Percentiles rank a stretch among this genome's conserved stretches.
These are phyloP conservation scores for Cantharis rufa DNA, from an alignment of 2,888 invertebrate species.

Conservation along the genomic window DNA sequence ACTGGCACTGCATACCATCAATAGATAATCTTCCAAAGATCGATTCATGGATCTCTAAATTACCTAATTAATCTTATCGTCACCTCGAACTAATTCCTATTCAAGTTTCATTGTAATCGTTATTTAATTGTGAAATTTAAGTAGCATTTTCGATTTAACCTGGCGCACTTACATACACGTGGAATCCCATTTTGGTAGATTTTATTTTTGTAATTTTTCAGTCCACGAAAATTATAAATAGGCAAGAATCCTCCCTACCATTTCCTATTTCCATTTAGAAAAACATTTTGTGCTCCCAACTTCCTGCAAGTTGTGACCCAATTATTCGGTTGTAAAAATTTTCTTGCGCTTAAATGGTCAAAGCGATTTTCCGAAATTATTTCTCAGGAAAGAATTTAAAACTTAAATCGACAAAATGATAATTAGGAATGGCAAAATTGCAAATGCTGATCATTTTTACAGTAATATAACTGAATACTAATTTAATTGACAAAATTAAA, in stretches of 20 bases:
- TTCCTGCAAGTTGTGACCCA: neutral
- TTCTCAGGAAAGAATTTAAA: neutral
- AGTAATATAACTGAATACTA: conserved; percentile 26
- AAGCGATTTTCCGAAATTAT: neutral
- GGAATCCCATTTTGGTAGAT: neutral
- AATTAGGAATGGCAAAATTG: conserved; percentile 1
- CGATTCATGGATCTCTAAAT: conserved; percentile 1
- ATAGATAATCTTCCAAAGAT: conserved; percentile 16
- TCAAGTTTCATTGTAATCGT: no score
- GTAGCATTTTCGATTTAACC: neutral
- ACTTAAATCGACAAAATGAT: neutral
- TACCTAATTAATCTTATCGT: conserved; percentile 2
- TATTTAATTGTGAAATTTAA: neutral
- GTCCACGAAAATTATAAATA: neutral
- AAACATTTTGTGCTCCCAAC: neutral
- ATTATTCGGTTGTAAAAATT: neutral
- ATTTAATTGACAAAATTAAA: conserved; percentile 37
- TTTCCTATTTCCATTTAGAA: neutral
- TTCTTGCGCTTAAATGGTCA: neutral
- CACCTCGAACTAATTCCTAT: conserved; percentile 21
- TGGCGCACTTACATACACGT: neutral
- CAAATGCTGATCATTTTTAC: conserved; percentile 5
- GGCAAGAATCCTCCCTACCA: neutral
- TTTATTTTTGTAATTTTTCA: neutral
- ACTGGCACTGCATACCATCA: conserved; percentile 6